Evolutionary conservation across 2,797 vertebrate species (phyloP).

Genomic region (Masticophis lateralis): DNA sequence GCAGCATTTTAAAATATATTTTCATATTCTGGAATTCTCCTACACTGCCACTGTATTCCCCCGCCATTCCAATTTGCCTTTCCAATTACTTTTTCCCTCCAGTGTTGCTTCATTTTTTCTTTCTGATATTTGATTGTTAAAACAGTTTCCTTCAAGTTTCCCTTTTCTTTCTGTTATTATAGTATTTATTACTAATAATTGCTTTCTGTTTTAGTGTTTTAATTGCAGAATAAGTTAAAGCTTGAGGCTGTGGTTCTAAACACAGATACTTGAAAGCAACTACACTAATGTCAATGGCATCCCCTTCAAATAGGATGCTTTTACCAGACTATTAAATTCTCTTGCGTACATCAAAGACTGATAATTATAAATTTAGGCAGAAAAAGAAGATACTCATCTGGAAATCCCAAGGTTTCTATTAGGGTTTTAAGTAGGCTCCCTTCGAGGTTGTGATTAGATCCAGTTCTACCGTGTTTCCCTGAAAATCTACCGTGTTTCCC

Average conservation of each 20-base stretch:
- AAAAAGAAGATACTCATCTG: neutral
- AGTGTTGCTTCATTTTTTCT: slow-evolving; percentile 9
- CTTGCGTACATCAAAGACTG: neutral
- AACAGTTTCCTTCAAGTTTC: neutral
- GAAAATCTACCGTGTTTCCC: no score
- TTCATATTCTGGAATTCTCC: slow-evolving; percentile 16
- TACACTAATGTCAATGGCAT: neutral
- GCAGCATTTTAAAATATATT: slow-evolving; percentile 1
- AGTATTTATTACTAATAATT: slow-evolving; percentile 4
- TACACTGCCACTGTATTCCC: neutral
- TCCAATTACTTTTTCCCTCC: slow-evolving; percentile 20
- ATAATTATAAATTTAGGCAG: neutral
- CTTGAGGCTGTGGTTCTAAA: neutral
- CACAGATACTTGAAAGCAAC: neutral
- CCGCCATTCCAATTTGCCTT: neutral
- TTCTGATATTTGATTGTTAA: slow-evolving; percentile 28
- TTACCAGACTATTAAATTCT: neutral
- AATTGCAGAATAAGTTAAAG: neutral
- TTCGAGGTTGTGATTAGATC: neutral
- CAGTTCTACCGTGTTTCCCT: no score
- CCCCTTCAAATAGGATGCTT: neutral
- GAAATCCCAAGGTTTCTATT: neutral
- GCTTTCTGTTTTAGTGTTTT: neutral
- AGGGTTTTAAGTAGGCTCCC: neutral
- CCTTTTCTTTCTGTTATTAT: slow-evolving; percentile 17